A percentile compares a stretch with the other conserved stretches of the same genome.
Evolutionary conservation across 2,113 vertebrate species (phyloP).

Genomic region (Myanophis thanlyinensis): DNA sequence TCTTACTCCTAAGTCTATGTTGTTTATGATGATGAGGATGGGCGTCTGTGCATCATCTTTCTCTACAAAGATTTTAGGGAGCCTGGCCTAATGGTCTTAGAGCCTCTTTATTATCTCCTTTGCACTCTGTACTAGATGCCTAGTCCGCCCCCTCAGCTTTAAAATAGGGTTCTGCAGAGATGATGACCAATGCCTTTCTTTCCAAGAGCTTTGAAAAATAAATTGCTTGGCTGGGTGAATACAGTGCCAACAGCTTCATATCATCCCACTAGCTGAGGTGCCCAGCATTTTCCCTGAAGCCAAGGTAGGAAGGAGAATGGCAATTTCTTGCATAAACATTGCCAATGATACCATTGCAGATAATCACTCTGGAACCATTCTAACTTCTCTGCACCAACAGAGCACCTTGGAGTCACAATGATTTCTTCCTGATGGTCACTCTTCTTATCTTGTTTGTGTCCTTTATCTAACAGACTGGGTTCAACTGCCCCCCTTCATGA

Average conservation of each 20-base stretch:
- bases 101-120: neutral
- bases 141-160: neutral
- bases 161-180: neutral
- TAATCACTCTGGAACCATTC: neutral
- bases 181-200: neutral
- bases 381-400: neutral
- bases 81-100: neutral
- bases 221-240: neutral
- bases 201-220: neutral
- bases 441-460: neutral
- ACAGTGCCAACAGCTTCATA: neutral
- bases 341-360: neutral
- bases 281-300: neutral
- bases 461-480: neutral
- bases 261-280: neutral
- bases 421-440: neutral
- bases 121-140: neutral
- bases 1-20: neutral
- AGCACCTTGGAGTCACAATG: neutral
- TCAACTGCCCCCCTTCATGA: neutral
- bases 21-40: neutral
- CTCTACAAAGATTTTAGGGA: neutral
- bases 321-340: neutral
- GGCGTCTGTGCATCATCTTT: neutral
- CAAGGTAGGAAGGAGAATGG: neutral